phyloP scores from a whole-genome alignment of 1,140 invertebrate species.

The Drosophila ficusphila region DNA sequence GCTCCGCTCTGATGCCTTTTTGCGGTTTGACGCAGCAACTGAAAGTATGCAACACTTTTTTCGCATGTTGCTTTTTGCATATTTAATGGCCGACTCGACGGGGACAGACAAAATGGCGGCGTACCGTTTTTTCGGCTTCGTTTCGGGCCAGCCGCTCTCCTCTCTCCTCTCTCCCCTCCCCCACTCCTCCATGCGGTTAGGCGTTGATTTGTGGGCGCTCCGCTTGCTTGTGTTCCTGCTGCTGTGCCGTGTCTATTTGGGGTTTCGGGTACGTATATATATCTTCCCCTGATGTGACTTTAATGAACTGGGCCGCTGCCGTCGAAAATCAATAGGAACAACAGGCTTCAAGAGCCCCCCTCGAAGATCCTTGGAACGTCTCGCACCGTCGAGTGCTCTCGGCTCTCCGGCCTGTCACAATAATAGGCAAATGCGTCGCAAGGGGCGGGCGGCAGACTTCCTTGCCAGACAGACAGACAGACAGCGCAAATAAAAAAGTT shows the following conservation, averaged over 20 bases:
- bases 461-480: slow-evolving; percentile 37
- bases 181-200: slow-evolving; percentile 56
- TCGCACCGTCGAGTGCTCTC: slow-evolving; percentile 36
- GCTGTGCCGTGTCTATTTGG: slow-evolving; percentile 68
- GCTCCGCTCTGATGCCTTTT: slow-evolving; percentile 61
- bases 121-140: slow-evolving; percentile 26
- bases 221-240: slow-evolving; percentile 48
- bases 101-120: slow-evolving; percentile 78
- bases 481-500: slow-evolving; percentile 68
- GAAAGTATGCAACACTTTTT: slow-evolving; percentile 81
- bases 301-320: slow-evolving; percentile 69
- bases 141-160: no score
- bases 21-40: slow-evolving; percentile 78
- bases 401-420: slow-evolving; percentile 52
- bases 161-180: neutral
- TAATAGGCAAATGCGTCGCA: slow-evolving; percentile 63
- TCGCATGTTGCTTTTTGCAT: slow-evolving; percentile 80
- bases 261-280: slow-evolving; percentile 44
- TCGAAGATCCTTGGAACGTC: slow-evolving; percentile 25
- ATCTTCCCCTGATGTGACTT: slow-evolving; percentile 69
- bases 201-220: slow-evolving; percentile 77
- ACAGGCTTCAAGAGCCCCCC: slow-evolving; percentile 50
- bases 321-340: slow-evolving; percentile 64
- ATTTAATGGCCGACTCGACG: slow-evolving; percentile 62
- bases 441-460: slow-evolving; percentile 1